Evolutionary conservation across 2,113 vertebrate species (phyloP).

Genomic region (Corvus cornix): DNA sequence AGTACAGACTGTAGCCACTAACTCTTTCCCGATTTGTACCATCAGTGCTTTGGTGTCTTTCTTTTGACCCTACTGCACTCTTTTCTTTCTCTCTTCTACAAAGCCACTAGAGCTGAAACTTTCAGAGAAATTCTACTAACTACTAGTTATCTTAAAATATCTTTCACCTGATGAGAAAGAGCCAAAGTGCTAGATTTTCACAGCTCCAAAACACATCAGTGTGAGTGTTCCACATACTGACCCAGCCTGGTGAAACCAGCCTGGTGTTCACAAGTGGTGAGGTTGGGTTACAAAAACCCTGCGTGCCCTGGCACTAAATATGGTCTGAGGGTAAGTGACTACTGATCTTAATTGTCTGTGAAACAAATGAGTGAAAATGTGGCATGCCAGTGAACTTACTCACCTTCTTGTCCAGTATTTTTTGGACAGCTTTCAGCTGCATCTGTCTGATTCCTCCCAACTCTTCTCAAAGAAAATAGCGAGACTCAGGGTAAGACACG

Average conservation of each 20-base stretch:
- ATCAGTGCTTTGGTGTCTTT: background rate
- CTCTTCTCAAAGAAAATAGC: background rate
- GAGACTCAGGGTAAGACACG: background rate
- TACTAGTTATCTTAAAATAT: background rate
- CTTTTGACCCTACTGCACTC: background rate
- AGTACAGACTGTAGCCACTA: background rate
- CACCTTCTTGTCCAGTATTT: background rate
- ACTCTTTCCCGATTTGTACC: background rate
- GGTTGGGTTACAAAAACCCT: background rate
- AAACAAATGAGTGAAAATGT: background rate
- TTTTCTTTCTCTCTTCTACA: background rate
- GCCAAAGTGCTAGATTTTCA: background rate
- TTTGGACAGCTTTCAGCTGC: constrained; percentile 29
- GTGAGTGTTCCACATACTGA: background rate
- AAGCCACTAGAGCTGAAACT: background rate
- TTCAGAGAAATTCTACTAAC: background rate
- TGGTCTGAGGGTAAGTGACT: background rate
- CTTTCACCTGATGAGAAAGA: background rate
- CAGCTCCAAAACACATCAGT: background rate
- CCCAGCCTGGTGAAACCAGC: background rate
- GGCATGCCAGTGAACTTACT: background rate
- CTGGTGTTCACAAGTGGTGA: background rate
- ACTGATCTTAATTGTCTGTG: background rate
- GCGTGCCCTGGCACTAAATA: background rate
- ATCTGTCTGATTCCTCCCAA: background rate